Evolutionary conservation across 2,888 invertebrate species (phyloP), one percentile per base, ranked within the genome.

Genomic region (Sphaerolaimus hirsutus): DNA sequence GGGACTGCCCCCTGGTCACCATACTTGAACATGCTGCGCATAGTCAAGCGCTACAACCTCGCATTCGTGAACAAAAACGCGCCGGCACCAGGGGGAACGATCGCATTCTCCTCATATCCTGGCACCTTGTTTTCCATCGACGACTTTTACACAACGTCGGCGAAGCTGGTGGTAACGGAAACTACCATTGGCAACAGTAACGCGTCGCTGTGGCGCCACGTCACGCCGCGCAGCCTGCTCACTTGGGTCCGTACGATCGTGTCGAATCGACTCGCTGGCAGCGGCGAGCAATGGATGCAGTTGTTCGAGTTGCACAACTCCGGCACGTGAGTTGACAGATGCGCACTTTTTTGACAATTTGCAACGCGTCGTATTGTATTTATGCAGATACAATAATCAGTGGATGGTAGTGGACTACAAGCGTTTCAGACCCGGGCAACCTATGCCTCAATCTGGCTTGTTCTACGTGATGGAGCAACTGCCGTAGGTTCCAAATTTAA

Each of bases 231-330:
- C 36, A 71, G 74, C 48, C 58, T 76, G 51, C 47, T 55, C 17
- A 53, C 52, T 2, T 78, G 79, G 45, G 75, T 79, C 0, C 73
- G 84, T 2, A 72, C 78, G 17, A 75, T 81, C 70, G 76, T 81
- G 1, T 79, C 86, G 10, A 86, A 82, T 66, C 75, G 80, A 50
- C 66, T 87, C 44, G 76, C 83, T n/a, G n/a, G n/a, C n/a, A n/a
- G n/a, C n/a, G n/a, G n/a, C n/a, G n/a, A n/a, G n/a, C n/a, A n/a
- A 1, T 84, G 84, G 83, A 74, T 75, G 0, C 68, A 73, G 38
- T 65, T 73, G 1, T 74, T 84, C 57, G 70, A 74, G 0, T 66
- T 68, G 7, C 76, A 73, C 61, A 79, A 81, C 68, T 79, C 80
- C 29, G 78, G 77, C 19, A 81, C 81, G 40, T 71, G 55, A 55